These are phyloP conservation scores for Toxonevra muliebris DNA, from an alignment of 2,888 invertebrate genomes.

Conservation along the genomic window DNA sequence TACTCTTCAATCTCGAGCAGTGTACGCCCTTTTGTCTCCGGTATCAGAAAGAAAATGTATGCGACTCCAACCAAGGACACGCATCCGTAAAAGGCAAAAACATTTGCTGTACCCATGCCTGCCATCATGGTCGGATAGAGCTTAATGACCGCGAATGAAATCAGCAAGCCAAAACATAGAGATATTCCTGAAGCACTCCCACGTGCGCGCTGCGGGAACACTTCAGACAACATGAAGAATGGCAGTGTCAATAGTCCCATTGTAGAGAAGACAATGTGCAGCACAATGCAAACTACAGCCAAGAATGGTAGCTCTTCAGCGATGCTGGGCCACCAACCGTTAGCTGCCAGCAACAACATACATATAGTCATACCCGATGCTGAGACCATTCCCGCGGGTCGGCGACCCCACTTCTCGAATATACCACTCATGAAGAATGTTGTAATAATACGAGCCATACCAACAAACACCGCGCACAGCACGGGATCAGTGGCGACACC, in stretches of 20 bases:
- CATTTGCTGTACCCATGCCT: conserved; percentile 69
- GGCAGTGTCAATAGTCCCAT: conserved; percentile 71
- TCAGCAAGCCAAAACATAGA: conserved; percentile 71
- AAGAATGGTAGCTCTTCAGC: conserved; percentile 50
- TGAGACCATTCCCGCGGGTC: conserved; percentile 73
- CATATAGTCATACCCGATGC: conserved; percentile 72
- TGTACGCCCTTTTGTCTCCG: conserved; percentile 77
- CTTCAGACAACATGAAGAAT: conserved; percentile 80
- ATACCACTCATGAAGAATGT: conserved; percentile 73
- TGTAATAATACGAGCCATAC: conserved; percentile 71
- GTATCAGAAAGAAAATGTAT: conserved; percentile 71
- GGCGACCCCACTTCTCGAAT: conserved; percentile 71
- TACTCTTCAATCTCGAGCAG: conserved; percentile 74
- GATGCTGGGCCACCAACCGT: conserved; percentile 63
- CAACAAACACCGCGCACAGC: conserved; percentile 74
- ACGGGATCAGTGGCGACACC: conserved; percentile 73
- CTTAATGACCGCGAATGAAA: conserved; percentile 75
- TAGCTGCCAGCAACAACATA: conserved; percentile 69
- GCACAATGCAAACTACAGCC: conserved; percentile 56
- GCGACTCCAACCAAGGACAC: conserved; percentile 71
- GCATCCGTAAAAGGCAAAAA: conserved; percentile 72
- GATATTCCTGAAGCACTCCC: conserved; percentile 75
- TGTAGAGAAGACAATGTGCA: conserved; percentile 67
- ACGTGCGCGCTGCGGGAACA: conserved; percentile 72
- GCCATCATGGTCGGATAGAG: conserved; percentile 72